Evolutionary conservation across 1,140 invertebrate genomes (phyloP), one percentile per base, ranked within the genome.

Genomic region (Drosophila ficusphila): DNA sequence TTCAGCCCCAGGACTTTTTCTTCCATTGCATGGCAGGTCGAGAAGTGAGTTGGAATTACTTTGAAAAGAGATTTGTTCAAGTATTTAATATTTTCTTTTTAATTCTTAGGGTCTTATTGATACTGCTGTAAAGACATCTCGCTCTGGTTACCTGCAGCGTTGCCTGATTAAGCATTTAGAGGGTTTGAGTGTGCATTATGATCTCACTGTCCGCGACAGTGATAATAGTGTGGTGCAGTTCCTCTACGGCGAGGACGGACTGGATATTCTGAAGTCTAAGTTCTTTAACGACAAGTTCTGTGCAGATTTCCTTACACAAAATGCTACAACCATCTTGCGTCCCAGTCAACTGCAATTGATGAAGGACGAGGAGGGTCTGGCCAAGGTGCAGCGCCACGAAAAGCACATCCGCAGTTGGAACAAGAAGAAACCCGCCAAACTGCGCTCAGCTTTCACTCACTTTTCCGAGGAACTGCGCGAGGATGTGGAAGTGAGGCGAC

Each of bases 21-120:
- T 99, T 99, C 92, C 98, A 99, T 94, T 99, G 98, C 91, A 99
- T 99, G 98, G 99, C 99, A 48, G 99, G 99, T 65, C 94, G 99
- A 92, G 99, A 99, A 94, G 95, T 95, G 90, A 71, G 69, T 27
- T 19, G 6, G 0, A 39, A 23, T 25, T 0, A 36, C 16, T 12
- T 46, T 19, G n/a, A 8, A 0, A 9, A 14, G 0, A 3, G 0
- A 8, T 2, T 27, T 6, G 41, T 6, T 27, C 36, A 25, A 53
- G 31, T 62, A 62, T 11, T 29, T 25, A 16, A 39, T 29, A 0
- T 44, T 14, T 4, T 16, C 5, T 44, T 0, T 2, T 2, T 3
- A 4, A 7, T 5, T 2, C n/a, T 38, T 49, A 92, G 89, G 96
- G 96, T 92, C 92, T 97, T 1, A 96, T 97, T 79, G 96, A 97